Conservation (phyloP, 2,113 vertebrate genomes). For the Cottus gobio region DNA sequence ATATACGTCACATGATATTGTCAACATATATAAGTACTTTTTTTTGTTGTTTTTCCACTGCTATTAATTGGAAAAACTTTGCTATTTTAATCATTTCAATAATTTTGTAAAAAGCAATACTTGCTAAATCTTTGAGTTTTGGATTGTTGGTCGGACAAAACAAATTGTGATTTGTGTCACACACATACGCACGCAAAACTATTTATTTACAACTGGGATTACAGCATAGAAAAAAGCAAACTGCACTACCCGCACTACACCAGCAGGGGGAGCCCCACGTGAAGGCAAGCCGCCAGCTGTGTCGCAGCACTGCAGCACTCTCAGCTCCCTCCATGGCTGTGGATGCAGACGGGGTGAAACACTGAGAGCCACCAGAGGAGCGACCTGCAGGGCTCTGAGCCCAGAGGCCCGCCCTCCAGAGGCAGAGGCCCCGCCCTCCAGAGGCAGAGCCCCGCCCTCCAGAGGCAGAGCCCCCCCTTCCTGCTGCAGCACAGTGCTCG, state of each 20-base stretch:
- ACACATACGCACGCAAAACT: neutral
- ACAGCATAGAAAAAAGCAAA: slow-evolving; percentile 8
- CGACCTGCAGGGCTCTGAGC: slow-evolving; percentile 44
- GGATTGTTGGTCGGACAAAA: neutral
- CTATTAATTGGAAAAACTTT: neutral
- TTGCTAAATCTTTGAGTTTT: neutral
- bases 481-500: slow-evolving; percentile 45
- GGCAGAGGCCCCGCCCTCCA: slow-evolving; percentile 6
- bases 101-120: neutral
- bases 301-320: slow-evolving; percentile 82
- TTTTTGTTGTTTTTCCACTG: neutral
- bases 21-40: neutral
- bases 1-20: neutral
- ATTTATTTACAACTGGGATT: slow-evolving; percentile 49
- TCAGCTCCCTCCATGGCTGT: slow-evolving; percentile 21
- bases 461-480: slow-evolving; percentile 14
- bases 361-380: slow-evolving; percentile 43
- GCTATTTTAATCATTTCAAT: no score
- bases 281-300: slow-evolving; percentile 49
- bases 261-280: slow-evolving; percentile 68
- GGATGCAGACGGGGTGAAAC: slow-evolving; percentile 58
- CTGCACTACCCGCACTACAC: slow-evolving; percentile 17
- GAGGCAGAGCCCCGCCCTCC: slow-evolving; percentile 10
- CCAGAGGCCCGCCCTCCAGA: neutral
- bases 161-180: neutral